phyloP scores from a whole-genome alignment of 2,113 vertebrate species.

The Otocyon megalotis region DNA sequence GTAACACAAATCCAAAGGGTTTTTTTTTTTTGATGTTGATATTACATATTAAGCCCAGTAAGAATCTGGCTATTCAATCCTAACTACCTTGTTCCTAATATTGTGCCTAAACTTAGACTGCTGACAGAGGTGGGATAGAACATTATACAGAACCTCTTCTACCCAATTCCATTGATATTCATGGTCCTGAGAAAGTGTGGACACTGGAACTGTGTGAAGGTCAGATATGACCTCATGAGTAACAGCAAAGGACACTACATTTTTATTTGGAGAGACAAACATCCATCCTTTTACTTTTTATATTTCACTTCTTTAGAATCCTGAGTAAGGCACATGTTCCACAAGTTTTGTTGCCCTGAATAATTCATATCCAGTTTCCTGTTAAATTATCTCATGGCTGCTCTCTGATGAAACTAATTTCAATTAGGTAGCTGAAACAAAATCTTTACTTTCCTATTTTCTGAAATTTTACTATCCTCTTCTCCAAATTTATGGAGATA shows the following conservation, averaged over 20 bases:
- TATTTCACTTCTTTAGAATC: not conserved
- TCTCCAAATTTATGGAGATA: not conserved
- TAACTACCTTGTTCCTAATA: not conserved
- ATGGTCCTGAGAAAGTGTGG: not conserved
- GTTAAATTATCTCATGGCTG: rapidly evolving
- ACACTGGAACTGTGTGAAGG: not conserved
- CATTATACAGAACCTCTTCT: not conserved
- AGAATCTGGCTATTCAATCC: not conserved
- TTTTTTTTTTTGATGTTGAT: not conserved
- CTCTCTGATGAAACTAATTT: not conserved
- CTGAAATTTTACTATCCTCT: not conserved
- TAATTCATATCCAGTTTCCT: not conserved
- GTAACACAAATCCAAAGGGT: not conserved
- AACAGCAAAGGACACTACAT: not conserved
- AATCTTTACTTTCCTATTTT: not conserved
- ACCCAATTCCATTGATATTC: not conserved
- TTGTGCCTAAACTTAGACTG: not conserved
- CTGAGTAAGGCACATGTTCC: not conserved
- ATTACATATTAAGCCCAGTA: not conserved
- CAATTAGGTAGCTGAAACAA: not conserved
- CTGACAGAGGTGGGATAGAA: not conserved
- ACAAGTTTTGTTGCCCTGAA: not conserved
- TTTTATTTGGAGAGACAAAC: not conserved
- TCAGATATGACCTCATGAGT: not conserved
- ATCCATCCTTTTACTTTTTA: not conserved